These are phyloP conservation scores for Pristionchus fissidentatus DNA, from an alignment of 2,888 invertebrate genomes.

Conservation along the genomic window DNA sequence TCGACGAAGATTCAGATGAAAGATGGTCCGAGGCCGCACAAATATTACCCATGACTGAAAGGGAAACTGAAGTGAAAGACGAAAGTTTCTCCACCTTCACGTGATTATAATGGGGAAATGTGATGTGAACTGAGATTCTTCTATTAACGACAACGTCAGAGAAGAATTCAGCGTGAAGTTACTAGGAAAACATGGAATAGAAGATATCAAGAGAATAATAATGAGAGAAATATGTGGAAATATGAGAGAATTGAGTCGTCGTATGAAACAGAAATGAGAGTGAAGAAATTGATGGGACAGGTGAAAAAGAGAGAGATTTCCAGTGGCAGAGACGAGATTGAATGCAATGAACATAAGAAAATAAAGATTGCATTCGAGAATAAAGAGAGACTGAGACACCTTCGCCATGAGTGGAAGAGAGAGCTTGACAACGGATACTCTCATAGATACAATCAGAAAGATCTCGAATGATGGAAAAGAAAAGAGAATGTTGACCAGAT, in stretches of 20 bases:
- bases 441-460: constrained; percentile 25
- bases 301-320: constrained; percentile 8
- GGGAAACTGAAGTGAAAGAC: background rate
- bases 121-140: too few species aligned
- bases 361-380: too few species aligned
- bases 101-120: background rate
- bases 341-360: too few species aligned
- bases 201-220: background rate
- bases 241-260: background rate
- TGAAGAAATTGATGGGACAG: background rate
- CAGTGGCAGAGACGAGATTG: background rate
- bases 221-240: constrained; percentile 8
- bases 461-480: constrained; percentile 21
- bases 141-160: too few species aligned
- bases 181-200: background rate
- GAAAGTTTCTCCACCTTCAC: background rate
- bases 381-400: constrained; percentile 9
- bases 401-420: constrained; percentile 10
- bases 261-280: background rate
- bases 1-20: background rate
- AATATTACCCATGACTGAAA: constrained; percentile 10
- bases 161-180: background rate
- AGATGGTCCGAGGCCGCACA: background rate
- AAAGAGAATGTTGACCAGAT: background rate
- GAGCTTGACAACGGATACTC: background rate